These are phyloP conservation scores for Sarcophaga carnaria DNA, from an alignment of 2,888 invertebrate genomes.

Conservation along the genomic window DNA sequence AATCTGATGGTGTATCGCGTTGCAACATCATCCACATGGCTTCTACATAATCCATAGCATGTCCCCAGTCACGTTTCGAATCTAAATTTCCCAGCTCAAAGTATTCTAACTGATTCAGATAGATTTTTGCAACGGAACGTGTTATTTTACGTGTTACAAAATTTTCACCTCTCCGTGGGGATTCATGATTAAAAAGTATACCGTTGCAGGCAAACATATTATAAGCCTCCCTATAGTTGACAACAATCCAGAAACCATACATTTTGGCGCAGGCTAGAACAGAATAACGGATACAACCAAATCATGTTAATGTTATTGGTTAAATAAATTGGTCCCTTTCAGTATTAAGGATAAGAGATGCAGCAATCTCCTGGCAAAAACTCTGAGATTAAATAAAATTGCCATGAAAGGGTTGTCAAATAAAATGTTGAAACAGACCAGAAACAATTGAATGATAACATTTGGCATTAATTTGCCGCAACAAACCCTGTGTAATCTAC, in stretches of 20 bases:
- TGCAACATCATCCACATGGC: constrained; percentile 99
- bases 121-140: constrained; percentile 97
- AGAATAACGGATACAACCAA: neutral
- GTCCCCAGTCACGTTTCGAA: constrained; percentile 99
- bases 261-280: constrained; percentile 94
- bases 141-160: constrained; percentile 99
- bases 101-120: constrained; percentile 90
- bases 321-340: neutral
- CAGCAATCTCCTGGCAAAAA: no score
- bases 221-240: constrained; percentile 97
- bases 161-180: constrained; percentile 97
- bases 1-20: constrained; percentile 94
- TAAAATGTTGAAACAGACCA: no score
- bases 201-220: constrained; percentile 98
- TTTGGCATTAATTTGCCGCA: no score
- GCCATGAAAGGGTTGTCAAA: no score
- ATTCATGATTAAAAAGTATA: constrained; percentile 97
- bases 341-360: neutral
- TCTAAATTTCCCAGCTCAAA: constrained; percentile 97
- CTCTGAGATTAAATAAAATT: no score
- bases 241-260: constrained; percentile 97
- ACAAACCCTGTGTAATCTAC: no score
- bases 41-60: constrained; percentile 97
- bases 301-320: neutral
- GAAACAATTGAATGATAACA: no score